Percentiles rank a stretch among this genome's conserved stretches.
phyloP scores from a whole-genome alignment of 2,113 vertebrate species.

The Tapirus terrestris region DNA sequence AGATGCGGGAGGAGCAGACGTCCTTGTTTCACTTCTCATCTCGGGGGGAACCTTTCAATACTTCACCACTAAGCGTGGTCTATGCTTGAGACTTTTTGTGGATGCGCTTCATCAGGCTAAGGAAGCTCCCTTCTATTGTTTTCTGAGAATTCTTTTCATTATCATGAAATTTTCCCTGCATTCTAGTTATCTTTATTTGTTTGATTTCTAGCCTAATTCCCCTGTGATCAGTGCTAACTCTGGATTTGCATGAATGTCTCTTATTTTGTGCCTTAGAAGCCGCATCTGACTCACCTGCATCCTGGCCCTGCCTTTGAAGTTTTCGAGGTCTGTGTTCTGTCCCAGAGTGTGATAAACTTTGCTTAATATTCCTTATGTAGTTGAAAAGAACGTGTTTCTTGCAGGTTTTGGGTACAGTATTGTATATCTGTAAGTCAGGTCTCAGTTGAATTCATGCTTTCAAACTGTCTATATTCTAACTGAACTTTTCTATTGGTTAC shows the following conservation, averaged over 20 bases:
- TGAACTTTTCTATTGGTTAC: background rate
- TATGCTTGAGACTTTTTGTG: background rate
- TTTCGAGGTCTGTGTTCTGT: background rate
- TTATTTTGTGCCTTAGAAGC: background rate
- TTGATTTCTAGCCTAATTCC: background rate
- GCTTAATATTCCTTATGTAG: background rate
- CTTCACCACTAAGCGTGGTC: fast-evolving
- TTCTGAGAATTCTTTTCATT: background rate
- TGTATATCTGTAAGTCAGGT: background rate
- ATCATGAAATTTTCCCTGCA: background rate
- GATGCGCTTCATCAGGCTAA: background rate
- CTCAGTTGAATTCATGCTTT: background rate
- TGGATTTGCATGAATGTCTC: too few species aligned
- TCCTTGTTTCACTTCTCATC: background rate
- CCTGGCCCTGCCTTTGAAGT: too few species aligned
- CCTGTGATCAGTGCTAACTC: too few species aligned
- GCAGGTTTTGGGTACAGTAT: background rate
- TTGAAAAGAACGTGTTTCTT: background rate
- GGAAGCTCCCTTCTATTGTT: background rate
- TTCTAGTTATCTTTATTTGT: background rate
- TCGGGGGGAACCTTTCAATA: fast-evolving
- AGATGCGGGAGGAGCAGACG: background rate
- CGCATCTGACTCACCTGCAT: background rate
- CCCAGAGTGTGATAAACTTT: background rate
- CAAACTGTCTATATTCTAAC: background rate